Conservation (phyloP, 2,888 invertebrate genomes). For the Steinernema hermaphroditum region DNA sequence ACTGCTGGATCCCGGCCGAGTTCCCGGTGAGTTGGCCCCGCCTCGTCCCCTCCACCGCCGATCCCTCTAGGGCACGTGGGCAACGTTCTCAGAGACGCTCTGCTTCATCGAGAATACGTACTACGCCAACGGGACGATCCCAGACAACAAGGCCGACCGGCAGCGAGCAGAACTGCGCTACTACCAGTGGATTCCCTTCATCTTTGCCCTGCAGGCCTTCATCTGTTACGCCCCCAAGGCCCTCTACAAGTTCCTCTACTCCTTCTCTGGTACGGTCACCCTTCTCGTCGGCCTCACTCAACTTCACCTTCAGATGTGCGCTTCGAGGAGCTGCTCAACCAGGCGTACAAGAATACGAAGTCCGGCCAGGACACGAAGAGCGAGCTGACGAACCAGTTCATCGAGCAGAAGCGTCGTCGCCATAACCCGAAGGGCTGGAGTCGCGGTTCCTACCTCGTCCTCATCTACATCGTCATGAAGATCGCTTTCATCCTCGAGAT, state of each 20-base stretch:
- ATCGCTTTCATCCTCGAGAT: conserved; percentile 63
- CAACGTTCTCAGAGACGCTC: conserved; percentile 45
- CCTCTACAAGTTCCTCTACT: conserved; percentile 54
- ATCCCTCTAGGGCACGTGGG: conserved; percentile 43
- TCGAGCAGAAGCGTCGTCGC: conserved; percentile 15
- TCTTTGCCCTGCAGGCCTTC: conserved; percentile 59
- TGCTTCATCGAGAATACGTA: conserved; percentile 51
- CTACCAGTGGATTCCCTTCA: conserved; percentile 67
- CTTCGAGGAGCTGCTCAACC: conserved; percentile 23
- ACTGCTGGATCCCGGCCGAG: conserved; percentile 57
- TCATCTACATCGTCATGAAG: conserved; percentile 65
- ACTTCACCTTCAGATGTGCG: conserved; percentile 10
- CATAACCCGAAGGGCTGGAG: conserved; percentile 19
- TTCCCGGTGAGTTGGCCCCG: conserved; percentile 41
- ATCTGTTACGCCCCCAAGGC: conserved; percentile 60
- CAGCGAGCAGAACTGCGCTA: conserved; percentile 44
- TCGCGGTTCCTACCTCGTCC: conserved; percentile 9
- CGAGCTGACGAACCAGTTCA: not conserved
- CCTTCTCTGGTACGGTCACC: conserved; percentile 44
- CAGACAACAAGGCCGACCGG: conserved; percentile 37
- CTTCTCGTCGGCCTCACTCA: not conserved
- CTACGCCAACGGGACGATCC: conserved; percentile 43
- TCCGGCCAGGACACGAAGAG: not conserved
- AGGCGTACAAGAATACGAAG: conserved; percentile 26
- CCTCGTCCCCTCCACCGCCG: not conserved